Conservation (phyloP, 2,113 vertebrate genomes). For the Cairina moschata region DNA sequence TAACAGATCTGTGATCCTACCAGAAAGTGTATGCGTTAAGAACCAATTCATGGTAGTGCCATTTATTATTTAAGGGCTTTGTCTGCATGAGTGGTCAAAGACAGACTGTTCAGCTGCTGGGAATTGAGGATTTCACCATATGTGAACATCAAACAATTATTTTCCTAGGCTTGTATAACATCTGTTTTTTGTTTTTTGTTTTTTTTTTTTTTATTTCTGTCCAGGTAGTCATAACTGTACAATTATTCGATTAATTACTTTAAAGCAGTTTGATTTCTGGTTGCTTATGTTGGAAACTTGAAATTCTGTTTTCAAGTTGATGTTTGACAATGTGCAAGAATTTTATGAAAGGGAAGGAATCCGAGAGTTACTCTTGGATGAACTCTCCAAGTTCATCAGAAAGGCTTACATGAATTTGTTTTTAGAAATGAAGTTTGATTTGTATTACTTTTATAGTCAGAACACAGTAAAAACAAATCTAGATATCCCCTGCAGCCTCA, state of each 20-base stretch:
- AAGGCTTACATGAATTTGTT: not conserved
- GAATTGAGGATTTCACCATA: not conserved
- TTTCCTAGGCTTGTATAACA: not conserved
- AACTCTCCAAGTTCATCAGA: not conserved
- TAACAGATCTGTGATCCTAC: not conserved
- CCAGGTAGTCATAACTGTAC: not conserved
- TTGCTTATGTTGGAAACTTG: fast-evolving
- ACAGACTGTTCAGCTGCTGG: not conserved
- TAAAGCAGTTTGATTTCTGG: not conserved
- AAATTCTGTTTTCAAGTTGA: not conserved
- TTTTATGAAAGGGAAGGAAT: not conserved
- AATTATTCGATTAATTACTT: not conserved
- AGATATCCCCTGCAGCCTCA: not conserved
- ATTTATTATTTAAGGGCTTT: not conserved
- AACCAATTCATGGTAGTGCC: not conserved
- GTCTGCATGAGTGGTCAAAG: not conserved
- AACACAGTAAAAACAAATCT: not conserved
- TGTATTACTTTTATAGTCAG: not conserved
- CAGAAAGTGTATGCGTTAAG: not conserved
- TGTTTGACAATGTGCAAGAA: not conserved
- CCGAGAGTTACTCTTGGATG: not conserved
- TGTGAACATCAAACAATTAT: not conserved
- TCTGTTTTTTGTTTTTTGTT: not conserved
- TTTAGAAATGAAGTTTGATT: not conserved
- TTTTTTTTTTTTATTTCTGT: not conserved